Evolutionary conservation across 2,113 vertebrate species (phyloP).

Genomic region (Oncorhynchus nerka): DNA sequence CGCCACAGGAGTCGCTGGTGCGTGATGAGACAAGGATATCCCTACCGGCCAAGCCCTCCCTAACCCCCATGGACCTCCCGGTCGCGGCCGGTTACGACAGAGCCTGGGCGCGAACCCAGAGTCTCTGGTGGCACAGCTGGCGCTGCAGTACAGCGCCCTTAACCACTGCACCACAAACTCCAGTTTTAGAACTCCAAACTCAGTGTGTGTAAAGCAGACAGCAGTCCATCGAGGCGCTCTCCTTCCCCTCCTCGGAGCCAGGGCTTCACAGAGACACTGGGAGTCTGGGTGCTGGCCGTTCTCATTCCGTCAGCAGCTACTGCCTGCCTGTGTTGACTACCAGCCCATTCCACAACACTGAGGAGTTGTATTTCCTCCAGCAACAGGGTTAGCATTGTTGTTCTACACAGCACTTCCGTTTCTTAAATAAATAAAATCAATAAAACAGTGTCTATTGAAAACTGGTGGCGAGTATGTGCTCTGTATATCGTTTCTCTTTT

Average conservation of each 20-base stretch:
- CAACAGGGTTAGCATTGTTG: conserved; percentile 44
- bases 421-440: conserved; percentile 60
- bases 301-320: conserved; percentile 62
- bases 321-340: conserved; percentile 27
- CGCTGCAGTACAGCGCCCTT: too few relatives aligned
- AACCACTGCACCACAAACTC: not conserved
- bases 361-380: conserved; percentile 50
- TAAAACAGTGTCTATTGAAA: conserved; percentile 29
- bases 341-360: conserved; percentile 54
- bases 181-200: not conserved
- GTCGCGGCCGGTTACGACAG: too few relatives aligned
- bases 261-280: conserved; percentile 15
- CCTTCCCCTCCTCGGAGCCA: conserved; percentile 40
- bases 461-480: not conserved
- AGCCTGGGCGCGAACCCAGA: too few relatives aligned
- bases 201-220: conserved; percentile 1
- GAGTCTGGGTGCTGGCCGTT: conserved; percentile 44
- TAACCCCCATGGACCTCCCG: too few relatives aligned
- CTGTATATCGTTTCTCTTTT: conserved; percentile 54
- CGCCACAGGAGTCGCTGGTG: too few relatives aligned
- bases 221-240: conserved; percentile 14
- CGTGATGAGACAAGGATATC: too few relatives aligned
- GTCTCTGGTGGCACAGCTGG: too few relatives aligned
- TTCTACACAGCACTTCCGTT: conserved; percentile 29
- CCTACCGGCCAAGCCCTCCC: too few relatives aligned